Percentiles rank a stretch among this genome's conserved stretches.
Conservation (phyloP, 2,797 vertebrate species). For the Tamandua tetradactyla region DNA sequence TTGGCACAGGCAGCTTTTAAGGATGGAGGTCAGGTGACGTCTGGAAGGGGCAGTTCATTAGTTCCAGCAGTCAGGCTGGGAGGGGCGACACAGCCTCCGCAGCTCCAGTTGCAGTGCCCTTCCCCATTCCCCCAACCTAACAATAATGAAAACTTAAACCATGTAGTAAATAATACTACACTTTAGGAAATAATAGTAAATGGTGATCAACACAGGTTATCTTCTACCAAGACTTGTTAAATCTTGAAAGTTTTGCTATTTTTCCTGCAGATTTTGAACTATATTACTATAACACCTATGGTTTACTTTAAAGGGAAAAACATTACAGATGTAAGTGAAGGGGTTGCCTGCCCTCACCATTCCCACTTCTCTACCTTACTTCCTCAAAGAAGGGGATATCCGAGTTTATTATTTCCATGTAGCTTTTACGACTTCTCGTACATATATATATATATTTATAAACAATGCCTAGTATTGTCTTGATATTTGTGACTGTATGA, state of each 20-base stretch:
- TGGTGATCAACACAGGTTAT: background rate
- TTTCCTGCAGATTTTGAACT: background rate
- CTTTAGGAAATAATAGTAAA: background rate
- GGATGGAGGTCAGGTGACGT: too few relatives aligned
- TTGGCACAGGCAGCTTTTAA: too few relatives aligned
- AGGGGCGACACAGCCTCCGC: too few relatives aligned
- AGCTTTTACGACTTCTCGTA: background rate
- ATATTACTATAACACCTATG: background rate
- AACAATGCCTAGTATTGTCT: background rate
- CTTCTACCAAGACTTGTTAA: background rate
- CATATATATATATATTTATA: slow-evolving; percentile 9
- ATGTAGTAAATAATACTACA: background rate
- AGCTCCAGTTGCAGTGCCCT: too few relatives aligned
- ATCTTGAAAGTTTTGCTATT: background rate
- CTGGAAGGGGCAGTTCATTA: too few relatives aligned
- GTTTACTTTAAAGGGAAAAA: slow-evolving; percentile 7
- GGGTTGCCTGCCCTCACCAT: background rate
- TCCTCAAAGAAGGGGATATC: background rate
- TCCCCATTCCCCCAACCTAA: too few relatives aligned
- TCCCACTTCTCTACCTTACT: background rate
- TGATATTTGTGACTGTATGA: background rate
- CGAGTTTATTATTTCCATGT: background rate
- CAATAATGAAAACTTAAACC: background rate
- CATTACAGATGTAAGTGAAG: background rate
- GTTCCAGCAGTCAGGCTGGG: too few relatives aligned